These are phyloP conservation scores for Sebastiscus tertius DNA, from an alignment of 2,797 vertebrate species.

Conservation along the genomic window DNA sequence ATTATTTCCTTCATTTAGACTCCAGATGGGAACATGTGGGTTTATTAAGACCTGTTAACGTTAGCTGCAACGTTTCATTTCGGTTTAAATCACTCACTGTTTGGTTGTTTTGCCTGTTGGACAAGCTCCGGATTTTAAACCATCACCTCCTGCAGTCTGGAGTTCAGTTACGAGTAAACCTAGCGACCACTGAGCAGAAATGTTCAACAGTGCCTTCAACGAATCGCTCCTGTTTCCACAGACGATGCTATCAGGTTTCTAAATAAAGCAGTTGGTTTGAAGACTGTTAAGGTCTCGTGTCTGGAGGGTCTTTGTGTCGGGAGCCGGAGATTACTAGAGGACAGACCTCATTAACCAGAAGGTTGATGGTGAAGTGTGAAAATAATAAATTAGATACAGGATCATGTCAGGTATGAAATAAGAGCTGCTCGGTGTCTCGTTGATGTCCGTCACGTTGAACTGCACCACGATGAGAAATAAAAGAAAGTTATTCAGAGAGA, in stretches of 20 bases:
- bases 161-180: constrained; percentile 47
- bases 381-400: too few relatives aligned
- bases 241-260: constrained; percentile 47
- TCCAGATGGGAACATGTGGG: background rate
- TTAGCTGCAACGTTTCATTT: background rate
- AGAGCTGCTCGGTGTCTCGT: too few relatives aligned
- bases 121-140: constrained; percentile 37
- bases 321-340: too few relatives aligned
- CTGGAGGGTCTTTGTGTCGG: too few relatives aligned
- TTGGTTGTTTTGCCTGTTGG: constrained; percentile 45
- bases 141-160: constrained; percentile 28
- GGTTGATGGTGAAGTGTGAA: too few relatives aligned
- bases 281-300: constrained; percentile 13
- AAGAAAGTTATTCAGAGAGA: too few relatives aligned
- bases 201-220: constrained; percentile 79
- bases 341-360: too few relatives aligned
- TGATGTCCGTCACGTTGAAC: too few relatives aligned
- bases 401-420: too few relatives aligned
- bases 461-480: too few relatives aligned
- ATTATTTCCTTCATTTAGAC: background rate
- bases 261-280: constrained; percentile 68
- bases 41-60: background rate
- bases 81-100: background rate
- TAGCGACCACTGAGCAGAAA: constrained; percentile 64
- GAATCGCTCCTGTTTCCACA: constrained; percentile 41